Percentiles rank a stretch among this genome's conserved stretches.
Evolutionary conservation across 2,888 invertebrate species (phyloP).

Genomic region (Oxyscelio sp.): DNA sequence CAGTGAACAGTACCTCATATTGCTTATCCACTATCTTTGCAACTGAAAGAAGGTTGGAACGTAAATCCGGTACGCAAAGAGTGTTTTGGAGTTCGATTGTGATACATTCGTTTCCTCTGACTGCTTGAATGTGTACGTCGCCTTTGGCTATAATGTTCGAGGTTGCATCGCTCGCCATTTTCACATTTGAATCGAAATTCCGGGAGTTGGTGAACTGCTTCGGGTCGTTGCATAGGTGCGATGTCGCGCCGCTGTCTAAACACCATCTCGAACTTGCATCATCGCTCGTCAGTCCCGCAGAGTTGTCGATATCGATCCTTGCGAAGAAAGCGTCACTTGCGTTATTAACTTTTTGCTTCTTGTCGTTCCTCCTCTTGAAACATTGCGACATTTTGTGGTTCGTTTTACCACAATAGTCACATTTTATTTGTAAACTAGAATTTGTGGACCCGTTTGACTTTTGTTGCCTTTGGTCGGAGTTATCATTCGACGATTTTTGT

Average conservation of each 20-base stretch:
- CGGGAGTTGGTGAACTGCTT: not conserved
- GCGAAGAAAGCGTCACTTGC: not conserved
- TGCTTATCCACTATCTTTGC: too few species aligned
- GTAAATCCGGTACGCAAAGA: slow-evolving; percentile 59
- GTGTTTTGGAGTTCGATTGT: slow-evolving; percentile 12
- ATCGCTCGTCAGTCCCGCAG: not conserved
- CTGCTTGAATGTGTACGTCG: not conserved
- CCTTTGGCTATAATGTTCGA: slow-evolving; percentile 5
- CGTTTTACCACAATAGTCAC: not conserved
- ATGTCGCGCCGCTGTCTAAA: too few species aligned
- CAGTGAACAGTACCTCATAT: too few species aligned
- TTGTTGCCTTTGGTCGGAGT: not conserved
- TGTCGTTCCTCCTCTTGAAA: not conserved
- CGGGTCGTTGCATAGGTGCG: slow-evolving; percentile 14
- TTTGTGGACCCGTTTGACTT: not conserved
- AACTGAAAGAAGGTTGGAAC: not conserved
- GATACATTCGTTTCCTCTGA: not conserved
- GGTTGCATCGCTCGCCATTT: not conserved
- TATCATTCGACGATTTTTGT: not conserved
- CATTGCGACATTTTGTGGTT: not conserved
- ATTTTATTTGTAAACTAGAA: not conserved
- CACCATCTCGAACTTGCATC: not conserved
- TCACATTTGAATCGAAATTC: not conserved
- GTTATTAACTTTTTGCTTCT: not conserved
- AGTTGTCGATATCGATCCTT: not conserved